Conservation (phyloP, 2,888 invertebrate genomes). For the Alloscopus bannaensis region DNA sequence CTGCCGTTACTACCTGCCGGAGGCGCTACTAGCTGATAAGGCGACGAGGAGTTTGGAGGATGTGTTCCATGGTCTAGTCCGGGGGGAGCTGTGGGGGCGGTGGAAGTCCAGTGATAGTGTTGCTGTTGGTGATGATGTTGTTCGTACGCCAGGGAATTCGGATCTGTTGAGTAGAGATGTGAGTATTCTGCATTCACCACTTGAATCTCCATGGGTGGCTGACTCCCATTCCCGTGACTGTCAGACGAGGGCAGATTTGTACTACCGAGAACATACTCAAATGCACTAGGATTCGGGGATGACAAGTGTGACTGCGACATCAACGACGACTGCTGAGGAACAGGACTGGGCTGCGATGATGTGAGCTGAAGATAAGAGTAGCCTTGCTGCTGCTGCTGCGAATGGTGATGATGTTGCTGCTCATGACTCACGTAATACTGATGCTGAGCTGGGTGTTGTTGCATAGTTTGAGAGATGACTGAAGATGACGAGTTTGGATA, state of each 20-base stretch:
- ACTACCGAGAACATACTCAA: constrained; percentile 65
- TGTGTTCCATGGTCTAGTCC: constrained; percentile 59
- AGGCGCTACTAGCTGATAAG: constrained; percentile 61
- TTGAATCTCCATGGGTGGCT: constrained; percentile 58
- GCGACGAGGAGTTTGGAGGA: constrained; percentile 63
- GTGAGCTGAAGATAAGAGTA: constrained; percentile 48
- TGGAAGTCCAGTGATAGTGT: constrained; percentile 64
- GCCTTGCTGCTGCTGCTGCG: constrained; percentile 43
- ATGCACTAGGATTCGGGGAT: constrained; percentile 60
- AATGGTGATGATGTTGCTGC: constrained; percentile 51
- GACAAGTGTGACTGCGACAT: constrained; percentile 58
- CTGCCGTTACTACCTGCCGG: constrained; percentile 62
- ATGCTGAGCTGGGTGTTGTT: constrained; percentile 65
- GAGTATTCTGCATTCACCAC: constrained; percentile 62
- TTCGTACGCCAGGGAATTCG: constrained; percentile 42
- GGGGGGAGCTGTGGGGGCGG: constrained; percentile 44
- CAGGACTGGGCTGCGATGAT: constrained; percentile 53
- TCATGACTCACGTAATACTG: constrained; percentile 70
- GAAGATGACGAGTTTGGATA: constrained; percentile 60
- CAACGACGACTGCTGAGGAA: constrained; percentile 52
- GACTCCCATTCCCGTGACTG: constrained; percentile 40
- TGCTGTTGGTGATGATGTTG: constrained; percentile 48
- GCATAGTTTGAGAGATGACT: constrained; percentile 69
- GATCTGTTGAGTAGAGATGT: constrained; percentile 45
- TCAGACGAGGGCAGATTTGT: constrained; percentile 59